These are phyloP conservation scores for Drosophila pullipes DNA, from an alignment of 2,888 invertebrate species.

Conservation along the genomic window DNA sequence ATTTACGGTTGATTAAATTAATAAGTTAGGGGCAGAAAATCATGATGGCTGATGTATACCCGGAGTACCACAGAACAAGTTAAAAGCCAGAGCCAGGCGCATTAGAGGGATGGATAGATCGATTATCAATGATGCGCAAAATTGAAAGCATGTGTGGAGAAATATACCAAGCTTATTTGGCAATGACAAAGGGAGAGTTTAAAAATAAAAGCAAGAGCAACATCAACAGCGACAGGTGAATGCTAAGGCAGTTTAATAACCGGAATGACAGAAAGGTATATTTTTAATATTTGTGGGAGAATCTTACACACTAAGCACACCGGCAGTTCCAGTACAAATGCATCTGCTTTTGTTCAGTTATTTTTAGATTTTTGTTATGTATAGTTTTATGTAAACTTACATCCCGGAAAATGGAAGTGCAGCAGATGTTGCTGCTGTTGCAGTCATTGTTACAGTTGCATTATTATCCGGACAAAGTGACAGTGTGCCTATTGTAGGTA, in stretches of 20 bases:
- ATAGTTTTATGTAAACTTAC: slow-evolving; percentile 44
- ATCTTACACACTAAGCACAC: background rate
- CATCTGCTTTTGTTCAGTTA: background rate
- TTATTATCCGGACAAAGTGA: slow-evolving; percentile 43
- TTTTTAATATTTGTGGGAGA: background rate
- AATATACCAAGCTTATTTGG: slow-evolving; percentile 9
- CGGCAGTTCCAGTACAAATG: background rate
- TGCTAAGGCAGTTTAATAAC: slow-evolving; percentile 8
- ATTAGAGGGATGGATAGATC: slow-evolving; percentile 5
- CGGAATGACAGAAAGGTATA: background rate
- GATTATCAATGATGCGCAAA: slow-evolving; percentile 55
- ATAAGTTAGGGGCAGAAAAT: slow-evolving; percentile 14
- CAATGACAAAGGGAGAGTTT: background rate
- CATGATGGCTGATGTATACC: slow-evolving; percentile 1
- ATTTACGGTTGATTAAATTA: slow-evolving; percentile 69
- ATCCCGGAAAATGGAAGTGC: slow-evolving; percentile 22
- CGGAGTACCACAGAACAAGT: slow-evolving; percentile 25
- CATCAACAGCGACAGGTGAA: slow-evolving; percentile 19
- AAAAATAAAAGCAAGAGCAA: background rate
- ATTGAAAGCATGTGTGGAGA: slow-evolving; percentile 42
- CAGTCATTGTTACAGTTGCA: slow-evolving; percentile 42
- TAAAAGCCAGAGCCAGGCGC: slow-evolving; percentile 13
- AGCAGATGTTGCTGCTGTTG: slow-evolving; percentile 18
- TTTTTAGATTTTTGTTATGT: background rate
- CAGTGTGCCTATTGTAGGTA: slow-evolving; percentile 20